Percentiles rank a stretch among this genome's conserved stretches.
Evolutionary conservation across 1,140 invertebrate species (phyloP).

Genomic region (Drosophila pallidifrons): DNA sequence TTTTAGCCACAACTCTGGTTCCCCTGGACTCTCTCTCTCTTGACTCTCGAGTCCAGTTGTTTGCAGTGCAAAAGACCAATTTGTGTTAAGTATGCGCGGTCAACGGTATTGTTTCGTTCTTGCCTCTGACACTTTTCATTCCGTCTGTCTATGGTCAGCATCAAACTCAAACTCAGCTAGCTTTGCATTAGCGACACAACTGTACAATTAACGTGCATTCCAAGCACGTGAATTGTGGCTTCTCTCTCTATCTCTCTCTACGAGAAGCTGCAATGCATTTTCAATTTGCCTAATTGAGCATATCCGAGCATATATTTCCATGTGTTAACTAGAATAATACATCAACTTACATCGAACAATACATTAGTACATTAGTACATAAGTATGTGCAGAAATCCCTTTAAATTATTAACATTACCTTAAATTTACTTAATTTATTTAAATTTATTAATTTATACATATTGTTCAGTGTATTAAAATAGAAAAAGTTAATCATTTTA

Average conservation of each 20-base stretch:
- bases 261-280: neutral
- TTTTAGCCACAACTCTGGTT: constrained; percentile 1
- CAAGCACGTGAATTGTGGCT: neutral
- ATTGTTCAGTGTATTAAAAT: too few species aligned
- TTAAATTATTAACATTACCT: too few species aligned
- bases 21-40: neutral
- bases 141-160: constrained; percentile 11
- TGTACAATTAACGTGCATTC: neutral
- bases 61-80: constrained; percentile 63
- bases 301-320: too few species aligned
- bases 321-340: too few species aligned
- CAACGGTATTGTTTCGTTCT: constrained; percentile 55
- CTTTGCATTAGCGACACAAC: constrained; percentile 1
- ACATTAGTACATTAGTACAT: too few species aligned
- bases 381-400: too few species aligned
- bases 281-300: too few species aligned
- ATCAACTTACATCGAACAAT: too few species aligned
- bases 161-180: constrained; percentile 1
- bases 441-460: too few species aligned
- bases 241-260: neutral
- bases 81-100: constrained; percentile 62
- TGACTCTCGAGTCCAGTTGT: constrained; percentile 12
- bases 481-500: too few species aligned
- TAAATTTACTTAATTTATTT: too few species aligned
- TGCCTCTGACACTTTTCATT: constrained; percentile 6